Evolutionary conservation across 2,888 invertebrate genomes (phyloP).

Genomic region (Drosophila robusta): DNA sequence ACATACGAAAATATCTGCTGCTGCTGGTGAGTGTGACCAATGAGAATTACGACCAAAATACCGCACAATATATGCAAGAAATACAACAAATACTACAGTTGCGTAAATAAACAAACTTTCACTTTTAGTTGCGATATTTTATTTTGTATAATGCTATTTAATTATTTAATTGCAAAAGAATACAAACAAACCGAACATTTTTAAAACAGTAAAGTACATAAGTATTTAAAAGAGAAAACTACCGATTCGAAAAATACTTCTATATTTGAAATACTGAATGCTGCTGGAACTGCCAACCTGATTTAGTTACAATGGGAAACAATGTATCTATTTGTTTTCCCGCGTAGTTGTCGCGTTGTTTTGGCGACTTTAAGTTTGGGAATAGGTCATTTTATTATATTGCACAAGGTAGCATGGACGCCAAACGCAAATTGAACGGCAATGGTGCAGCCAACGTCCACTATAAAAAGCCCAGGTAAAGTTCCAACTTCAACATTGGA

Average conservation of each 20-base stretch:
- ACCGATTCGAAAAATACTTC: neutral
- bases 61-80: neutral
- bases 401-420: slow-evolving; percentile 50
- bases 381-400: slow-evolving; percentile 14
- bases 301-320: slow-evolving; percentile 18
- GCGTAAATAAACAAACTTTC: neutral
- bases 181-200: neutral
- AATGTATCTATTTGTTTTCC: slow-evolving; percentile 38
- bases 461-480: slow-evolving; percentile 76
- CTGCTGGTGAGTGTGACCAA: slow-evolving; percentile 52
- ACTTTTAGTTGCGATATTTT: neutral
- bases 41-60: slow-evolving; percentile 18
- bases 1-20: slow-evolving; percentile 64
- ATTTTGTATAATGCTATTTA: neutral
- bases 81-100: slow-evolving; percentile 3
- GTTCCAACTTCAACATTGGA: neutral
- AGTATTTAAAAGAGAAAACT: neutral
- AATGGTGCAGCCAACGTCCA: slow-evolving; percentile 51
- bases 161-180: neutral
- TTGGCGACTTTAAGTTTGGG: slow-evolving; percentile 30
- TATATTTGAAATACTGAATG: neutral
- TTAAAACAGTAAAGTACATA: neutral
- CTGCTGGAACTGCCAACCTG: slow-evolving; percentile 27
- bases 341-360: slow-evolving; percentile 39
- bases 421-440: slow-evolving; percentile 66